Evolutionary conservation across 2,797 vertebrate species (phyloP).

Genomic region (Lithobates sylvaticus): DNA sequence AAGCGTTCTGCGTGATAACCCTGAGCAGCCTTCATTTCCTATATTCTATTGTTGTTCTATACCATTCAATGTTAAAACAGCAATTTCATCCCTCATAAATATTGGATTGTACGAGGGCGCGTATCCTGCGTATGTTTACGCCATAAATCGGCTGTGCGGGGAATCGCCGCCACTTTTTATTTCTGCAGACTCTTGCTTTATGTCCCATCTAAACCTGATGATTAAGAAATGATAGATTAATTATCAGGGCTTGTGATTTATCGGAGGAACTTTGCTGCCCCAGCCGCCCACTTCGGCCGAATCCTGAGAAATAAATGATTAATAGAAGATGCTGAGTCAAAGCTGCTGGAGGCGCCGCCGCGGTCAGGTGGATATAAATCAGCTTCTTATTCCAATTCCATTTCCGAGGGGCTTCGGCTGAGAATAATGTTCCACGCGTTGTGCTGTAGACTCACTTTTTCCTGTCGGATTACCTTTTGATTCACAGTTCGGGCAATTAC

Average conservation of each 20-base stretch:
- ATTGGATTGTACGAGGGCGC: neutral
- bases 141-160: neutral
- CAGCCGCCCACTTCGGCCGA: neutral
- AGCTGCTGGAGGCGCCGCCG: slow-evolving; percentile 9
- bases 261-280: neutral
- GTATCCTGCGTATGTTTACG: neutral
- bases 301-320: slow-evolving; percentile 13
- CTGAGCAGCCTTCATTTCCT: no score
- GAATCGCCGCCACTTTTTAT: neutral
- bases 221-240: slow-evolving; percentile 62
- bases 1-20: no score
- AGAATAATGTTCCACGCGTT: slow-evolving; percentile 20
- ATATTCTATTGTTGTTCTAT: neutral
- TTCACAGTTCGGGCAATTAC: slow-evolving; percentile 56
- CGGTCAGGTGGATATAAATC: slow-evolving; percentile 55
- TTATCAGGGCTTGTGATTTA: slow-evolving; percentile 59
- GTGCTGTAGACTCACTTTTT: slow-evolving; percentile 5
- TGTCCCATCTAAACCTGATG: neutral
- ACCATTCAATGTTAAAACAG: neutral
- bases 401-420: neutral
- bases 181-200: neutral
- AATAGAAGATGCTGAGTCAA: slow-evolving; percentile 24
- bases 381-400: slow-evolving; percentile 46
- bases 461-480: slow-evolving; percentile 6
- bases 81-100: neutral